A percentile compares a stretch with the other conserved stretches of the same genome.
Conservation (phyloP, 2,113 vertebrate genomes). For the Leucopsar rothschildi region DNA sequence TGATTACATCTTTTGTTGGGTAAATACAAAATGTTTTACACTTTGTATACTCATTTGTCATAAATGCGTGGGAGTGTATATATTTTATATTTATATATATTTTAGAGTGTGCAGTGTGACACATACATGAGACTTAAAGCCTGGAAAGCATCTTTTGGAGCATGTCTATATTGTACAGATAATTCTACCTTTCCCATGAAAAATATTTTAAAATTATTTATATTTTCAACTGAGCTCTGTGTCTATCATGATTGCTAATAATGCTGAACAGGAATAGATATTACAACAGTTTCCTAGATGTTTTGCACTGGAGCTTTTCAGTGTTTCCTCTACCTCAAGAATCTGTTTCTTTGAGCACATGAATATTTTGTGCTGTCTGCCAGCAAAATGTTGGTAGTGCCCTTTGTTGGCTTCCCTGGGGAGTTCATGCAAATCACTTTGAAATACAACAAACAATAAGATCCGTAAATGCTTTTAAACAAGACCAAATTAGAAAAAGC, state of each 20-base stretch:
- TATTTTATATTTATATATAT: background rate
- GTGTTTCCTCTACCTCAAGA: background rate
- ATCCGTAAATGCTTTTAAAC: constrained; percentile 66
- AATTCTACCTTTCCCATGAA: background rate
- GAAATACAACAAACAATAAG: constrained; percentile 60
- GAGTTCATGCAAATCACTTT: constrained; percentile 49
- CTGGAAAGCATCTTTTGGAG: background rate
- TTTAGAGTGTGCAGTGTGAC: background rate
- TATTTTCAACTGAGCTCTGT: background rate
- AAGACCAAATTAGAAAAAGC: constrained; percentile 70
- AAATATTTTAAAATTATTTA: background rate
- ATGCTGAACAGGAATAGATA: background rate
- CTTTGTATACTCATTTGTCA: background rate
- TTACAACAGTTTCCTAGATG: background rate
- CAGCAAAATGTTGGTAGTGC: constrained; percentile 31
- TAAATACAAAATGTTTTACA: background rate
- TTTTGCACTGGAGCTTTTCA: background rate
- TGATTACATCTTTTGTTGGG: background rate
- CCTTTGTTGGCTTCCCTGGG: constrained; percentile 46
- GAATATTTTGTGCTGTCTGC: constrained; percentile 27
- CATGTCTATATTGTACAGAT: no score
- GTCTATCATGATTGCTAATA: background rate
- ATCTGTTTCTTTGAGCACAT: background rate
- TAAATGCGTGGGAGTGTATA: background rate
- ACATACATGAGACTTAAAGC: background rate